Percentiles rank a stretch among this genome's conserved stretches.
Conservation (phyloP, 1,140 invertebrate species). For the Drosophila sucinea region DNA sequence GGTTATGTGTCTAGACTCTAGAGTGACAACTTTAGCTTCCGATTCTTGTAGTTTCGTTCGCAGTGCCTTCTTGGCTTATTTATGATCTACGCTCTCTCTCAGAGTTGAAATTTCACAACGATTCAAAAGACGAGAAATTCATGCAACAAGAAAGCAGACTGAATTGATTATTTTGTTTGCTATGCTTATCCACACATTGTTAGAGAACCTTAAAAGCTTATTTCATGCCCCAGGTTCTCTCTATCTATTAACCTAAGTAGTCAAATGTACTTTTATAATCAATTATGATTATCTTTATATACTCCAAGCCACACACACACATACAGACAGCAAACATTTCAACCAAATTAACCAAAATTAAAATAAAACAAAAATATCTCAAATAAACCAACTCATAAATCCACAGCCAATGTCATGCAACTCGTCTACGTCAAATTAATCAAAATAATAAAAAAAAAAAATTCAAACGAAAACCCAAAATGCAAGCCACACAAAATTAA, state of each 20-base stretch:
- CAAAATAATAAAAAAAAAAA: slow-evolving; percentile 44
- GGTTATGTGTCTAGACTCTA: no score
- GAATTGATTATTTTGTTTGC: no score
- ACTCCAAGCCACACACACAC: slow-evolving; percentile 42
- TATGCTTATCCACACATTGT: no score
- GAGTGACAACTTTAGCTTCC: no score
- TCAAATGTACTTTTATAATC: background rate
- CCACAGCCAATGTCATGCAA: slow-evolving; percentile 61
- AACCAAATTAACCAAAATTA: slow-evolving; percentile 6
- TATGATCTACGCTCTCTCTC: no score
- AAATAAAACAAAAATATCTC: slow-evolving; percentile 32
- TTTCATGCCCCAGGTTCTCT: no score
- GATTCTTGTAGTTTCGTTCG: no score
- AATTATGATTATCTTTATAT: slow-evolving; percentile 7
- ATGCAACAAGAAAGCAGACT: no score
- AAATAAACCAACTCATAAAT: slow-evolving; percentile 55
- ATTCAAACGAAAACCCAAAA: slow-evolving; percentile 31
- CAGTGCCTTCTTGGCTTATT: no score
- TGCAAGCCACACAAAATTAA: slow-evolving; percentile 74
- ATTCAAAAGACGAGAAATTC: no score
- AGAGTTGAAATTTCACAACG: no score
- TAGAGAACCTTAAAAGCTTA: no score
- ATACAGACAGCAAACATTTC: slow-evolving; percentile 27
- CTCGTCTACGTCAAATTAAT: slow-evolving; percentile 78
- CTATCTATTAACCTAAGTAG: background rate